Evolutionary conservation across 2,888 invertebrate genomes (phyloP).

Genomic region (Heteromyza rotundicornis): DNA sequence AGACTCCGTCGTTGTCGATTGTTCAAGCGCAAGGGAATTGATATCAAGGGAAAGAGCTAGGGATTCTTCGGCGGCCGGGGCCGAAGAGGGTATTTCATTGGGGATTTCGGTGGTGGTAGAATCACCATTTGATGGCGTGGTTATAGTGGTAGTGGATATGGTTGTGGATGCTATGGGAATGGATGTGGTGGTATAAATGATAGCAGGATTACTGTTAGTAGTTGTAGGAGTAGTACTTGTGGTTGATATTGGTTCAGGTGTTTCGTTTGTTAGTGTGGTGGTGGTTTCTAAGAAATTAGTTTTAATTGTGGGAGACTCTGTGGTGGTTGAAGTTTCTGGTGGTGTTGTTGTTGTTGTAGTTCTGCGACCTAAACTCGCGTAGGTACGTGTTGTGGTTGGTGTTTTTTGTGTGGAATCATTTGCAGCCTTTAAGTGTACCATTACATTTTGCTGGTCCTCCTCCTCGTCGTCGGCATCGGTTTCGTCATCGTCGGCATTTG

Average conservation of each 20-base stretch:
- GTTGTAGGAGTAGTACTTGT: slow-evolving; percentile 39
- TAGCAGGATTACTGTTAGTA: slow-evolving; percentile 42
- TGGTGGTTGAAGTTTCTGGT: slow-evolving; percentile 36
- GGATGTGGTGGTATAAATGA: slow-evolving; percentile 37
- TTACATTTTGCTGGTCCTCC: slow-evolving; percentile 50
- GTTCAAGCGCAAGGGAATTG: slow-evolving; percentile 29
- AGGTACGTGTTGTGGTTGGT: slow-evolving; percentile 53
- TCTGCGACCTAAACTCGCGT: slow-evolving; percentile 59
- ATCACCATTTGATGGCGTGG: slow-evolving; percentile 33
- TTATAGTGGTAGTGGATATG: slow-evolving; percentile 34
- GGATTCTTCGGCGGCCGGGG: slow-evolving; percentile 25
- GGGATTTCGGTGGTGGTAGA: slow-evolving; percentile 32
- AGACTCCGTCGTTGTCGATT: slow-evolving; percentile 35
- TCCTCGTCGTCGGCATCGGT: slow-evolving; percentile 39
- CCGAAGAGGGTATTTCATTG: slow-evolving; percentile 31
- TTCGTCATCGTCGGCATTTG: slow-evolving; percentile 30
- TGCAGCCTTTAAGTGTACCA: slow-evolving; percentile 55
- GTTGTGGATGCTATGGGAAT: slow-evolving; percentile 38
- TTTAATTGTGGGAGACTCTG: slow-evolving; percentile 35
- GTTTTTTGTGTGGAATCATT: slow-evolving; percentile 51
- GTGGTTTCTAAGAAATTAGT: slow-evolving; percentile 37
- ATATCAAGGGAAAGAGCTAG: slow-evolving; percentile 30
- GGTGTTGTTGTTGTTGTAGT: slow-evolving; percentile 46
- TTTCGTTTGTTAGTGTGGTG: slow-evolving; percentile 44
- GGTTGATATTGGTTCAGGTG: slow-evolving; percentile 54